These are phyloP conservation scores for Nomia melanderi DNA, from an alignment of 1,140 invertebrate genomes.

Conservation along the genomic window DNA sequence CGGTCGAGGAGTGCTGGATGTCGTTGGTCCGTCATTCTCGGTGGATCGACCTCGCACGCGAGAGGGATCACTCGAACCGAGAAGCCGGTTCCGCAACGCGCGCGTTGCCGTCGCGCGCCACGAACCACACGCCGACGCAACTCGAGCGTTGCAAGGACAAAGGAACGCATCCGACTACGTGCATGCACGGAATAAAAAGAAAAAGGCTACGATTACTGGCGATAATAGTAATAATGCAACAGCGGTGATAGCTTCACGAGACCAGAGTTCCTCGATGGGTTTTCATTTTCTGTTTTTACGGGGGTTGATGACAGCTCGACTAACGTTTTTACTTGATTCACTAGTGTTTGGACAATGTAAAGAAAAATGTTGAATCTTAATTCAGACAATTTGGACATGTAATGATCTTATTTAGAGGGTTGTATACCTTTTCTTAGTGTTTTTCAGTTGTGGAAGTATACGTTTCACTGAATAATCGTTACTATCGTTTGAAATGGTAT, in stretches of 20 bases:
- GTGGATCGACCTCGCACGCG: conserved; percentile 42
- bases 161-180: conserved; percentile 36
- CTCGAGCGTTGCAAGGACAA: conserved; percentile 66
- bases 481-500: too few relatives aligned
- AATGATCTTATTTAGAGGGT: too few relatives aligned
- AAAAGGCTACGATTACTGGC: conserved; percentile 1
- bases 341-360: too few relatives aligned
- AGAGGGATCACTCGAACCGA: conserved; percentile 35
- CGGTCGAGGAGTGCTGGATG: conserved; percentile 19
- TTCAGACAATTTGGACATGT: too few relatives aligned
- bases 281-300: not conserved
- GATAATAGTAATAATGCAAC: conserved; percentile 34
- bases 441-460: too few relatives aligned
- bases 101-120: conserved; percentile 59
- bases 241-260: conserved; percentile 23
- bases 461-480: too few relatives aligned
- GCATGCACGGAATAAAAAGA: conserved; percentile 28
- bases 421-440: too few relatives aligned
- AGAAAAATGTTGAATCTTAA: too few relatives aligned
- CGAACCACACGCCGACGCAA: conserved; percentile 60
- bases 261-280: too few relatives aligned
- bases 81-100: conserved; percentile 61
- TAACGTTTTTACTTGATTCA: too few relatives aligned
- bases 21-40: conserved; percentile 17
- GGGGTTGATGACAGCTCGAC: not conserved